phyloP scores from a whole-genome alignment of 2,888 invertebrate genomes.

The Hirtodrosophila trivittata region DNA sequence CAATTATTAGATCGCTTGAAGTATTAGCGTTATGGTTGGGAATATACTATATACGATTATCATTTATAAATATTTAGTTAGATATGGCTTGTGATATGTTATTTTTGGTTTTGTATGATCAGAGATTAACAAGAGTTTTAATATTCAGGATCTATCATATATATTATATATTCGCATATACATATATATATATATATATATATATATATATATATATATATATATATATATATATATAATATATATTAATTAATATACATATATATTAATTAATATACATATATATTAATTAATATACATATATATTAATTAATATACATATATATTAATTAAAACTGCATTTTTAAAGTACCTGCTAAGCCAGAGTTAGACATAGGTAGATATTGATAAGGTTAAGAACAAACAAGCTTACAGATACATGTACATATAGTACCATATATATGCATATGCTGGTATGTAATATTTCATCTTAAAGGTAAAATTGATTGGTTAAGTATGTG shows the following conservation, averaged over 20 bases:
- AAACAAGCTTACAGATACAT: constrained; percentile 15
- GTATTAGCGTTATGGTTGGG: constrained; percentile 1
- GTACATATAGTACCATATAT: constrained; percentile 19
- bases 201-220: no score
- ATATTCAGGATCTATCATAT: constrained; percentile 1
- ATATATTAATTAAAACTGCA: constrained; percentile 10
- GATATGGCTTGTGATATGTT: neutral
- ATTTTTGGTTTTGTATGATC: constrained; percentile 20
- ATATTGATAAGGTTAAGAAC: constrained; percentile 7
- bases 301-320: no score
- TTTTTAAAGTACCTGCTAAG: constrained; percentile 5
- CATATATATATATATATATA: no score
- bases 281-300: no score
- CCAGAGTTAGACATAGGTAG: constrained; percentile 34
- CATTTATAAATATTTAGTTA: constrained; percentile 12
- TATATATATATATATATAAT: no score
- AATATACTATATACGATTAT: constrained; percentile 3
- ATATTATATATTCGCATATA: no score
- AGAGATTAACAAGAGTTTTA: constrained; percentile 15
- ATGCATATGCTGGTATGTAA: no score
- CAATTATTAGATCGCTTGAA: constrained; percentile 18
- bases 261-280: no score
- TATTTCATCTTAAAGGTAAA: constrained; percentile 52
- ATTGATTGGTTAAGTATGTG: constrained; percentile 35
- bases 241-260: no score